Evolutionary conservation across 1,140 invertebrate genomes (phyloP), one percentile per base, ranked within the genome.

Genomic region (Amphibalanus amphitrite): DNA sequence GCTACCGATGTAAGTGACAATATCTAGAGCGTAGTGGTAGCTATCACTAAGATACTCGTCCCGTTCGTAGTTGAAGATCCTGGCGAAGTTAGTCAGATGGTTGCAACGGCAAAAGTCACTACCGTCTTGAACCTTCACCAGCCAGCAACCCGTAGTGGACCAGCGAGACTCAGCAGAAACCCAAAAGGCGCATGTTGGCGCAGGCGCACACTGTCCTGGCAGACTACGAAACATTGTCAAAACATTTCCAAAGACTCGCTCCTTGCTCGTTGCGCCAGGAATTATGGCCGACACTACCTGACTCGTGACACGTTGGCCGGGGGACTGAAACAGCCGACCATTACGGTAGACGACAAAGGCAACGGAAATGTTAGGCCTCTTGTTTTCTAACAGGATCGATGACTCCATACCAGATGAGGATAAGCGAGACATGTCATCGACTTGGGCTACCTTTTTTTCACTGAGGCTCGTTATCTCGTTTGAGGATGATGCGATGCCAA

Each of bases 1-100:
- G 72, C 75, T 74, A 17, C 77, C 77, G 64, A 77, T 70, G 23
- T 74, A 73, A 6, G 77, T 76, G 33, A 78, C 75, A 23, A 74
- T 33, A 28, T 76, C 72, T 6, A 78, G 73, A 23, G 70, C 64
- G 13, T 71, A 10, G 17, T 47, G 68, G 70, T 78, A 75, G 28
- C 40, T 28, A 15, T 70, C 70, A n/a, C 20, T 38, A 20, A 70
- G 47, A 33, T 69, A 72, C 13, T 67, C 59, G 69, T 74, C 71
- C 64, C 6, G 6, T 20, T 75, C 69, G 69, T 74, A 75, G 69
- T 72, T 76, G n/a, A 78, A 73, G 3, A 78, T 73, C n/a, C 71
- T 71, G 0, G 76, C 76, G 69, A 75, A 74, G 29, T 69, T 70
- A 26, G 76, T 75, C 17, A 76, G 65, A 67, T 77, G 76, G 71